Evolutionary conservation across 2,888 invertebrate species (phyloP), one percentile per base, ranked within the genome.

Genomic region (Rhingia campestris): DNA sequence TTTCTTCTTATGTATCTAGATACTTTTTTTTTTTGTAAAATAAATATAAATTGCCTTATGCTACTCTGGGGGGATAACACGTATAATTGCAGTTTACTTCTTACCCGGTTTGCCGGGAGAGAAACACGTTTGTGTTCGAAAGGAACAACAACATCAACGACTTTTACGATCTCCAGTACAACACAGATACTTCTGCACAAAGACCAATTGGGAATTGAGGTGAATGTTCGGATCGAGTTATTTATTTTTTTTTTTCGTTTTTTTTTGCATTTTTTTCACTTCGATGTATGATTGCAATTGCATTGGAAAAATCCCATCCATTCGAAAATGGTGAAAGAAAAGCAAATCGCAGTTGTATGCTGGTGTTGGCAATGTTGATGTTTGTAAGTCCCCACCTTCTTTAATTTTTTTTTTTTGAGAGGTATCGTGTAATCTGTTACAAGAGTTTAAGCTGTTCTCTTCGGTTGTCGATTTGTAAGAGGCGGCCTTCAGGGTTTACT

Each of bases 151-250:
- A 22, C 22, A 22, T 2, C 22, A 22, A 22, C 22, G 22, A 22
- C 22, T 22, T 22, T 82, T 77, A 67, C 77, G 72, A 64, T 76
- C 74, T 35, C 14, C 51, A 66, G 33, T 35, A 47, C 35, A 4
- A 47, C 6, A 14, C 4, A 4, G 10, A 9, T 10, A 41, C 7
- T 41, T 9, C 9, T 72, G 56, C 53, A 63, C 41, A 41, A 69
- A 74, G 61, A 73, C 47, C 77, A 75, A 75, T 70, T 70, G 49
- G 7, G 43, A 67, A 74, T 70, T 51, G 84, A 75, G 84, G 79
- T 84, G 84, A 84, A 80, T 66, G 84, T 70, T 80, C 80, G 64
- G 56, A 70, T 51, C 49, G 49, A 66, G 53, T 64, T 84, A 6
- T 43, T 22, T 32, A 51, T 6, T 35, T 59, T 63, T 54, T 59